phyloP scores from a whole-genome alignment of 2,888 invertebrate genomes.

The Mythimna lalbum region DNA sequence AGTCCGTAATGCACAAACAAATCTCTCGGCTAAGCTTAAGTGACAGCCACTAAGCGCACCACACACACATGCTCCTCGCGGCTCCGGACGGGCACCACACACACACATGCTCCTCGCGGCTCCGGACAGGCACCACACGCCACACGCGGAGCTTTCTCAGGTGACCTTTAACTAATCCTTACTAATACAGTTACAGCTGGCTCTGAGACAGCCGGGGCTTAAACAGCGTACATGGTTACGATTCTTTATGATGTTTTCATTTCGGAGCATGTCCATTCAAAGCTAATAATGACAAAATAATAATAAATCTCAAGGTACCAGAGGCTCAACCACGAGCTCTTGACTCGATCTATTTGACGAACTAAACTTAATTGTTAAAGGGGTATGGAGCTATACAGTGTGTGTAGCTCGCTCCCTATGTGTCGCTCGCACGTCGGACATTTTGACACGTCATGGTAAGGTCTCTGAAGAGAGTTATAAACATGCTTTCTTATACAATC shows the following conservation, averaged over 20 bases:
- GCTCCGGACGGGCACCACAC: not conserved
- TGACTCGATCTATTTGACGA: no score
- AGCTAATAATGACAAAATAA: constrained; percentile 4
- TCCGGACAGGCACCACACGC: not conserved
- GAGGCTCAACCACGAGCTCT: not conserved
- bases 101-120: no score
- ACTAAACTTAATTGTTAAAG: no score
- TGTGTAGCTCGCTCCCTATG: no score
- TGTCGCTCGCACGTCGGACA: no score
- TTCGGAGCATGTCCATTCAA: not conserved
- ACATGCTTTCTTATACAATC: not conserved
- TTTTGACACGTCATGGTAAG: no score
- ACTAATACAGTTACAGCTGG: constrained; percentile 44
- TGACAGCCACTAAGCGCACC: constrained; percentile 45
- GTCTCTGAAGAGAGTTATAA: not conserved
- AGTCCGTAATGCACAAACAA: constrained; percentile 32
- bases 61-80: not conserved
- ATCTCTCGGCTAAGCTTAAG: constrained; percentile 54
- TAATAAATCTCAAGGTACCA: not conserved
- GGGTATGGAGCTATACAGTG: no score
- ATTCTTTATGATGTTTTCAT: constrained; percentile 13
- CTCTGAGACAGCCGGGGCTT: not conserved
- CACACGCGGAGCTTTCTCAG: constrained; percentile 23
- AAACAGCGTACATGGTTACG: not conserved
- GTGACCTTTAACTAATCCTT: constrained; percentile 53